Percentiles rank a stretch among this genome's conserved stretches.
Conservation (phyloP, 2,113 vertebrate species). For the Callospermophilus lateralis region DNA sequence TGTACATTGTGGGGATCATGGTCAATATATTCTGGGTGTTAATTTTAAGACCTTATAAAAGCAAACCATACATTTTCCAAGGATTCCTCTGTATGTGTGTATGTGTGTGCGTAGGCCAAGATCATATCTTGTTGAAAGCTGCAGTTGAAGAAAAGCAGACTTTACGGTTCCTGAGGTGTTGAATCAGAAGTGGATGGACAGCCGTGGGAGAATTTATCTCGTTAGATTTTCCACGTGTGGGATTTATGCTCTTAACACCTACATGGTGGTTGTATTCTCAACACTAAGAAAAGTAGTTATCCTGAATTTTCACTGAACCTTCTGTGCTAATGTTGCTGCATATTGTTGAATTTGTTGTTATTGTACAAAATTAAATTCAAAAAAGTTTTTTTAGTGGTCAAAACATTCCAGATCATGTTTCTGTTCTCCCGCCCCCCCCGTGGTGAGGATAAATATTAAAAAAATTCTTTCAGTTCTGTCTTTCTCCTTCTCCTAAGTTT, state of each 20-base stretch:
- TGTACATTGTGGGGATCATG: neutral
- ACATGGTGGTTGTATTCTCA: accelerated
- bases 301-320: neutral
- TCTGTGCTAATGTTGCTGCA: neutral
- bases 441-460: neutral
- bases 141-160: neutral
- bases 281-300: neutral
- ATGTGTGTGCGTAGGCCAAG: too few species aligned
- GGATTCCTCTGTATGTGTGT: neutral
- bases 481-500: neutral
- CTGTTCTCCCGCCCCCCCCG: neutral
- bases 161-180: neutral
- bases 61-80: neutral
- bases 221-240: accelerated
- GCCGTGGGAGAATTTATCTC: neutral
- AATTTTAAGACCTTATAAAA: neutral
- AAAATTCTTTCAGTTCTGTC: neutral
- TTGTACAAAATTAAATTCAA: neutral
- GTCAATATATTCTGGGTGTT: neutral
- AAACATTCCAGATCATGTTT: neutral
- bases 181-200: neutral
- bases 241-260: neutral
- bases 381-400: neutral
- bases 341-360: neutral
- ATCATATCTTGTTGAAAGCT: neutral